Base-by-base conservation (phyloP, 2,888 invertebrate species). In the Eurois occulta region DNA sequence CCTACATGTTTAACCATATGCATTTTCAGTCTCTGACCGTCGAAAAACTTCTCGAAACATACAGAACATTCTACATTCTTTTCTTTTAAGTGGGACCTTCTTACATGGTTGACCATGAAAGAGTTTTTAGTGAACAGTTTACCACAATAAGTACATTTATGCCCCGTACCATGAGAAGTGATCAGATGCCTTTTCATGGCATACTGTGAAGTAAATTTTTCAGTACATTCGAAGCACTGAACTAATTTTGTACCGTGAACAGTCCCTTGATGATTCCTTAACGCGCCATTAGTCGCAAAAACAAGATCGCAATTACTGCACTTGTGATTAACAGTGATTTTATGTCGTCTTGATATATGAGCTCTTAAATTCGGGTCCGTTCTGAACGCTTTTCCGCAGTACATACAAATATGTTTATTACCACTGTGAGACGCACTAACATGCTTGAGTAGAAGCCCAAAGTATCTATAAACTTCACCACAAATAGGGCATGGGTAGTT, bases 1-100 rank as follows among this genome's bases (percentile, higher is more conserved):
- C 96, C 96, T 10, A 95, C 93, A 86, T 97, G 97, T 74, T 95
- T 95, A 16, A 95, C 94, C 92, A 96, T 95, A 75, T 97, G 97
- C 84, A 90, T 91, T 83, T 92, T 95, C 58, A 96, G 80, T 7
- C 94, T 90, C 35, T 91, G 91, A 2, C 87, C 81, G 65, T 95
- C 94, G 80, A 95, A 95, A 68, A 95, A 95, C 62, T 86, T 91
- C 67, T 94, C 93, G 7, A 88, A 91, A 77, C 96, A 95, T 1
- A 94, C 83, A 0, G 92, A 86, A 66, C 95, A 95, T 76, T 94
- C 91, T 0, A 94, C 93, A 75, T 95, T 95, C 74, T 93, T 95
- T 84, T 96, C 96, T 78, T 95, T 94, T 21, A 95, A 88, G 86
- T 96, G 96, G 18, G 91, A 90, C 16, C 95, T 89, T 65, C 94